Conservation (phyloP, 2,888 invertebrate genomes). For the Aphelenchoides bicaudatus region DNA sequence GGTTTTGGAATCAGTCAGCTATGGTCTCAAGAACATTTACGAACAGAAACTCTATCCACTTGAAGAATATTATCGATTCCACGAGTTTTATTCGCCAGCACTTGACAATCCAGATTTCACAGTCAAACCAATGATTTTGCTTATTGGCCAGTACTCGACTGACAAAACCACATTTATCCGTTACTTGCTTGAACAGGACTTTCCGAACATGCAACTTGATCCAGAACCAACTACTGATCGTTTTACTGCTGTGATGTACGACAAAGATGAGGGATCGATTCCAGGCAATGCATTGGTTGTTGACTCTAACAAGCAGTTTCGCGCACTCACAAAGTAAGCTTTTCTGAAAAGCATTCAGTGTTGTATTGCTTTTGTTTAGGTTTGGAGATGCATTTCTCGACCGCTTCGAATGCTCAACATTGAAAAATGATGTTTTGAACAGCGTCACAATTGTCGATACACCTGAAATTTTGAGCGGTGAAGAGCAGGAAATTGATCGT, state of each 20-base stretch:
- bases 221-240: slow-evolving; percentile 97
- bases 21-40: slow-evolving; percentile 89
- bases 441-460: slow-evolving; percentile 96
- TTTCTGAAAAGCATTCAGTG: no score
- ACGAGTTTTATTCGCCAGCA: slow-evolving; percentile 92
- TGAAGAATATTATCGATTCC: slow-evolving; percentile 84
- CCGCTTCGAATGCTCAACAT: slow-evolving; percentile 88
- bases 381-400: slow-evolving; percentile 85
- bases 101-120: slow-evolving; percentile 92
- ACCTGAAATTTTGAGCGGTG: slow-evolving; percentile 69
- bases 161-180: slow-evolving; percentile 71
- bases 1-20: slow-evolving; percentile 77
- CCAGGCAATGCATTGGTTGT: slow-evolving; percentile 95
- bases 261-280: slow-evolving; percentile 77
- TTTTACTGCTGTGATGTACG: slow-evolving; percentile 94
- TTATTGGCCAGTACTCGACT: slow-evolving; percentile 96
- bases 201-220: slow-evolving; percentile 95
- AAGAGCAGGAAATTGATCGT: slow-evolving; percentile 67
- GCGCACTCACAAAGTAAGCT: slow-evolving; percentile 69
- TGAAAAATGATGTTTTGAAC: slow-evolving; percentile 83
- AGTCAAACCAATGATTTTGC: slow-evolving; percentile 93
- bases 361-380: no score
- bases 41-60: slow-evolving; percentile 82
- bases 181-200: slow-evolving; percentile 80
- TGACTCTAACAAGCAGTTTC: slow-evolving; percentile 92